phyloP scores from a whole-genome alignment of 2,113 vertebrate genomes.

The Mola mola region DNA sequence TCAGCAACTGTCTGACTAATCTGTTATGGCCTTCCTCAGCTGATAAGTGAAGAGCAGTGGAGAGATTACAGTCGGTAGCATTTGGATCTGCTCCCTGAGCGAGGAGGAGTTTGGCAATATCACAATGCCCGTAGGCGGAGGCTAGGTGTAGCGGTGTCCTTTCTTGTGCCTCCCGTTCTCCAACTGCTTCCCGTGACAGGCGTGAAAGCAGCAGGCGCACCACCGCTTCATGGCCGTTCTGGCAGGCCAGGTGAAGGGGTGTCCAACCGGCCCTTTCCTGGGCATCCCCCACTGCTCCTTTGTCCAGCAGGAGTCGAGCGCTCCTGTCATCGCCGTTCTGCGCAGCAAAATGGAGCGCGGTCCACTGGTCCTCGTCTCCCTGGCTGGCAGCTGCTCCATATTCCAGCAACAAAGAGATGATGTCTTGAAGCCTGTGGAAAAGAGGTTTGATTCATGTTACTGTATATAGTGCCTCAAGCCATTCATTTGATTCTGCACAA shows the following conservation, averaged over 20 bases:
- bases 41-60: constrained; percentile 83
- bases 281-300: constrained; percentile 69
- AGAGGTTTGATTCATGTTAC: background rate
- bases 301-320: constrained; percentile 81
- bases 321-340: constrained; percentile 85
- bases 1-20: constrained; percentile 83
- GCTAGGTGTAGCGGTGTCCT: constrained; percentile 86
- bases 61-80: constrained; percentile 74
- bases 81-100: constrained; percentile 81
- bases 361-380: constrained; percentile 84
- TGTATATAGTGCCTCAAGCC: background rate
- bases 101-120: constrained; percentile 85
- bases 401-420: constrained; percentile 78
- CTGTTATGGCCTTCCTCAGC: constrained; percentile 86
- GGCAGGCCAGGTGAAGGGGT: constrained; percentile 86
- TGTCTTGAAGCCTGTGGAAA: constrained; percentile 71
- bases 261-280: constrained; percentile 84
- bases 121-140: constrained; percentile 81
- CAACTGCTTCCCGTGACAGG: constrained; percentile 64
- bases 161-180: constrained; percentile 68
- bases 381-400: constrained; percentile 65
- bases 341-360: constrained; percentile 85
- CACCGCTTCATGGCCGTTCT: constrained; percentile 88
- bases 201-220: constrained; percentile 84
- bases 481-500: too few relatives aligned